Percentiles rank a stretch among this genome's conserved stretches.
Evolutionary conservation across 2,888 invertebrate genomes (phyloP).

Genomic region (Bimastos eiseni): DNA sequence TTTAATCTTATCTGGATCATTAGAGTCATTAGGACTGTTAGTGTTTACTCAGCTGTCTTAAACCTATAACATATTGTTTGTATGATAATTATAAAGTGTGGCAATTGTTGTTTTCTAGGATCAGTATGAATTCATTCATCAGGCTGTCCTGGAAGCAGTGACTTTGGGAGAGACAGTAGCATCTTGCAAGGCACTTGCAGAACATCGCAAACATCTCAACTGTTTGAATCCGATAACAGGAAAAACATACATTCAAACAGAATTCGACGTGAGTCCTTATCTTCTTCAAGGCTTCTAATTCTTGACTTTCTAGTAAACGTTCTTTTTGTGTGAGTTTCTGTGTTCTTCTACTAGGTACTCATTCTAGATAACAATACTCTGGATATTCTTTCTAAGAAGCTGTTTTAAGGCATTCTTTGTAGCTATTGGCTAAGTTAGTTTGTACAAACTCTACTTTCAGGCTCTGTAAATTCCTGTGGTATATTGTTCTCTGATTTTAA

Average conservation of each 20-base stretch:
- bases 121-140: slow-evolving; percentile 43
- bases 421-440: background rate
- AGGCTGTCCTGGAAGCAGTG: slow-evolving; percentile 41
- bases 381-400: background rate
- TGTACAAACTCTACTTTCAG: background rate
- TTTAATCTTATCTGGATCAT: background rate
- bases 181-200: slow-evolving; percentile 39
- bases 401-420: background rate
- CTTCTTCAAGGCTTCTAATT: background rate
- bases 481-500: background rate
- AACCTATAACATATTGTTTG: background rate
- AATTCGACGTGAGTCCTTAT: slow-evolving; percentile 38
- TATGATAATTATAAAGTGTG: background rate
- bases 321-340: background rate
- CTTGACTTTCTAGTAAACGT: background rate
- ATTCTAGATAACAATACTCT: background rate
- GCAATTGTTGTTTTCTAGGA: slow-evolving; percentile 33
- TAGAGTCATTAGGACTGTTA: background rate
- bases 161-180: slow-evolving; percentile 43
- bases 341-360: background rate
- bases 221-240: slow-evolving; percentile 40
- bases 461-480: background rate
- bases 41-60: background rate
- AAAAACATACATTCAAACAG: slow-evolving; percentile 36
- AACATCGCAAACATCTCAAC: slow-evolving; percentile 33